Conservation (phyloP, 2,888 invertebrate species). For the Platycheirus rosarum region DNA sequence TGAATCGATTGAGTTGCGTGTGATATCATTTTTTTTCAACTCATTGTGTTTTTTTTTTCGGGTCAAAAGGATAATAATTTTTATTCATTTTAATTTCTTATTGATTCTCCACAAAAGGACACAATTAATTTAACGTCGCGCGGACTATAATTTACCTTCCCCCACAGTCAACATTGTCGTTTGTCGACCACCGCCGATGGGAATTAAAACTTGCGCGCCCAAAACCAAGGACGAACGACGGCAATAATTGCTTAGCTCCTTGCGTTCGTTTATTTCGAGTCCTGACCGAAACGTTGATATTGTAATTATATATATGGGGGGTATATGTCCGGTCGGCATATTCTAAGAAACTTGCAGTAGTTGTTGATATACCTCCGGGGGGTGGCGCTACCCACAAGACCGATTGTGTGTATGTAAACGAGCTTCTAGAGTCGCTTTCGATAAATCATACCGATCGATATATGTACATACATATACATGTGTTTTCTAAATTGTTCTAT, state of each 20-base stretch:
- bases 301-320: conserved; percentile 25
- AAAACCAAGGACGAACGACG: conserved; percentile 33
- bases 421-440: conserved; percentile 19
- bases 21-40: neutral
- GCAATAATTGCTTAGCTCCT: conserved; percentile 32
- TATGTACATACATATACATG: conserved; percentile 33
- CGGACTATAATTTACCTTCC: conserved; percentile 35
- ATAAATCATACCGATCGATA: conserved; percentile 71
- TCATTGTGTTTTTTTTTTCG: neutral
- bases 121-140: conserved; percentile 18
- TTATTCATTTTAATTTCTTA: conserved; percentile 45
- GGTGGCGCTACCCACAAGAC: neutral
- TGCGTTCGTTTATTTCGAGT: conserved; percentile 16
- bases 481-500: conserved; percentile 13
- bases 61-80: conserved; percentile 32
- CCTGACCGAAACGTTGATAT: conserved; percentile 57
- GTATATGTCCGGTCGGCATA: neutral
- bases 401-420: conserved; percentile 39
- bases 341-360: conserved; percentile 27
- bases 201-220: conserved; percentile 52
- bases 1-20: conserved; percentile 22
- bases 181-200: conserved; percentile 27
- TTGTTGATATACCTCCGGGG: conserved; percentile 18
- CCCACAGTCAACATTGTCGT: neutral
- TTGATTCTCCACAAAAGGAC: conserved; percentile 50